Evolutionary conservation across 2,888 invertebrate genomes (phyloP), one percentile per base, ranked within the genome.

Genomic region (Abrostola triplasia): DNA sequence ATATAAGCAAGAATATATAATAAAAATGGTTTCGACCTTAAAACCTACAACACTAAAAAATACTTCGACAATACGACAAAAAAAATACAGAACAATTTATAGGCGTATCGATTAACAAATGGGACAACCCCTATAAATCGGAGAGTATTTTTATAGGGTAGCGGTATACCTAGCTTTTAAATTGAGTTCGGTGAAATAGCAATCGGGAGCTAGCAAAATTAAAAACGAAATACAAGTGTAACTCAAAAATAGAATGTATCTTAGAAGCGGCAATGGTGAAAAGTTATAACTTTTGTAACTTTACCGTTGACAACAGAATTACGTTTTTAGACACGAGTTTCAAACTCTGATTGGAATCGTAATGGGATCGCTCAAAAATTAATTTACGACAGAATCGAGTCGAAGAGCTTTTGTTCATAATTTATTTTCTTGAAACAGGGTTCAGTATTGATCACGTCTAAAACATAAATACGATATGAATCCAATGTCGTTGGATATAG

Each of bases 271-370:
- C 44, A 47, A 13, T 13, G 24, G 44, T 47, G 8, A 47, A 35
- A 38, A 42, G 9, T 52, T 52, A 47, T 59, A 53, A 59, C 38
- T 53, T 53, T 58, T 59, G 49, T 44, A 38, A 59, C 36, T 53
- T 56, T 13, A 36, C 36, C 24, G 38, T 50, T 10, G 8, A 40
- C 24, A n/a, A 52, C 59, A 37, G 47, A 59, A 59, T 72, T 61
- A 59, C 44, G 40, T 62, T 68, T 57, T 67, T 54, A 57, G 13
- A 64, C n/a, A 38, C 24, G 35, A 51, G 38, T 68, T 58, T 13
- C 44, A 44, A 59, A 36, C 41, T 66, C 24, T 58, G 36, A 67
- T 70, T 62, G 67, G 59, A 62, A 70, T 67, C 40, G 7, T 38
- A 38, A 41, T 60, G 5, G 56, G n/a, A 49, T 13, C 35, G 51